Evolutionary conservation across 2,797 vertebrate genomes (phyloP).

Genomic region (Diplodus sargus): DNA sequence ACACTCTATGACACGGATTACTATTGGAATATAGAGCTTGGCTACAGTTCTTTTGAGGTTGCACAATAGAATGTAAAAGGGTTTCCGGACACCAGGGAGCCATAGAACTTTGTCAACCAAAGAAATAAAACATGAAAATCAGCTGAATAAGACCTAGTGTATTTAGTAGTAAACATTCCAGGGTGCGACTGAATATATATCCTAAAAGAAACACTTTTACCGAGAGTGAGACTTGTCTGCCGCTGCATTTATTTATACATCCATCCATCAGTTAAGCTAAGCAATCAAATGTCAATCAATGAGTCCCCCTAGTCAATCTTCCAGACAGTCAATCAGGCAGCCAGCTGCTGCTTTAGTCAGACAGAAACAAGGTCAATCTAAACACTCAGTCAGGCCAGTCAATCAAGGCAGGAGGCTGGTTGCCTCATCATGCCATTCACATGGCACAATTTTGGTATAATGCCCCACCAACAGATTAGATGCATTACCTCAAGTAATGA

Average conservation of each 20-base stretch:
- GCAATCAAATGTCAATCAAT: slow-evolving; percentile 47
- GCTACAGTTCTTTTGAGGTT: neutral
- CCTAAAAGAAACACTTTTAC: neutral
- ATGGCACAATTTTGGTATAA: slow-evolving; percentile 3
- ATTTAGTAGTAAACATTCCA: neutral
- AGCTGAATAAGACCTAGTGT: neutral
- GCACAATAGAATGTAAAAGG: neutral
- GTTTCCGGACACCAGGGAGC: neutral
- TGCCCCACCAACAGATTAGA: slow-evolving; percentile 5
- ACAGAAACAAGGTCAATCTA: slow-evolving; percentile 49
- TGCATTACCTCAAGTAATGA: neutral
- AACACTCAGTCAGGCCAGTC: slow-evolving; percentile 30
- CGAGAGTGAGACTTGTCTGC: neutral
- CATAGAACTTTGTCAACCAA: neutral
- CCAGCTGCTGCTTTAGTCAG: slow-evolving; percentile 44
- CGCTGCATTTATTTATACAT: slow-evolving; percentile 32
- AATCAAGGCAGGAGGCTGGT: slow-evolving; percentile 4
- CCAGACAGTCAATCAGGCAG: slow-evolving; percentile 53
- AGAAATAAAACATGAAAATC: neutral
- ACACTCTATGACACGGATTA: no score
- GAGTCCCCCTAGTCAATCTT: slow-evolving; percentile 31
- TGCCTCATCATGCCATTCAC: slow-evolving; percentile 21
- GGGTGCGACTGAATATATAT: no score
- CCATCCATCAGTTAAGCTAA: slow-evolving; percentile 32
- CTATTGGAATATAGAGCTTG: no score